phyloP scores from a whole-genome alignment of 2,797 vertebrate genomes.

The Leucoraja ocellata region DNA sequence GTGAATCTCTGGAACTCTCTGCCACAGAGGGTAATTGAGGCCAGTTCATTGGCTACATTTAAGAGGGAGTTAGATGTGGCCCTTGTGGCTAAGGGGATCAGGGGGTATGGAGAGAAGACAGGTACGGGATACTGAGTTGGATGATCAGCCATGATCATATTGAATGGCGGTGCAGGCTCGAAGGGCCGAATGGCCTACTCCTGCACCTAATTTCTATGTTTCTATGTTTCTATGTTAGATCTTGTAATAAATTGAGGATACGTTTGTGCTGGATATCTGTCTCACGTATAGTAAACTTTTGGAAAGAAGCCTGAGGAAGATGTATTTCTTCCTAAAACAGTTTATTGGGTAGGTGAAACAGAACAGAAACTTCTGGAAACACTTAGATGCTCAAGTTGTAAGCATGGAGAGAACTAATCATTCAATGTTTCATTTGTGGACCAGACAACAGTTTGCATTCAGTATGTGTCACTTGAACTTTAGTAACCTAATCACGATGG shows the following conservation, averaged over 20 bases:
- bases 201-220: too few species aligned
- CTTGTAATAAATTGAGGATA: background rate
- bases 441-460: background rate
- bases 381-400: background rate
- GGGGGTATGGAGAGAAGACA: too few species aligned
- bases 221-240: too few species aligned
- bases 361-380: slow-evolving; percentile 4
- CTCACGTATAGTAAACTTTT: background rate
- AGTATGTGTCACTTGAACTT: background rate
- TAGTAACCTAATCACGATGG: background rate
- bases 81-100: too few species aligned
- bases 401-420: background rate
- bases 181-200: too few species aligned
- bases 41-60: too few species aligned
- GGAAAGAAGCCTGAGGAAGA: background rate
- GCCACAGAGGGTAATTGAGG: too few species aligned
- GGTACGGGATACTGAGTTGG: too few species aligned
- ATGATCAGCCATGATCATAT: too few species aligned
- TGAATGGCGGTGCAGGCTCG: too few species aligned
- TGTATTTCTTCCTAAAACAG: background rate
- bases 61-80: too few species aligned
- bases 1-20: too few species aligned
- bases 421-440: background rate
- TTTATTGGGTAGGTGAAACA: background rate
- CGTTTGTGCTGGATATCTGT: background rate